Evolutionary conservation across 1,140 invertebrate genomes (phyloP).

Genomic region (Augochlora pura): DNA sequence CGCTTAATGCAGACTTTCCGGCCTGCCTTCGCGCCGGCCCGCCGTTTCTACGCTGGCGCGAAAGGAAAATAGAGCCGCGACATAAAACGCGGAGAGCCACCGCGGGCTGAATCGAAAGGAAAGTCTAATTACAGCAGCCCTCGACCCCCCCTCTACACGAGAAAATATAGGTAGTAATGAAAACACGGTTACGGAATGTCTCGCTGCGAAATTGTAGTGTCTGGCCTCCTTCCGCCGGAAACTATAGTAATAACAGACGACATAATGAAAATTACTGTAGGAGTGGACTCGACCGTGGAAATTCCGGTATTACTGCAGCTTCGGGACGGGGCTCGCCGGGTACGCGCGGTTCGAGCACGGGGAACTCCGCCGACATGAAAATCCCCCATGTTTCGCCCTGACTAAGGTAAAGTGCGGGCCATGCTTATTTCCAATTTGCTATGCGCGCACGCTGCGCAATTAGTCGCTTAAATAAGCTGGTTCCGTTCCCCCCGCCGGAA

Average conservation of each 20-base stretch:
- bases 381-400: background rate
- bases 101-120: background rate
- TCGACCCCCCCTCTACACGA: too few species aligned
- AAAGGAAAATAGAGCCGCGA: background rate
- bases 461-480: background rate
- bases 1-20: background rate
- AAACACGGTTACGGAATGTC: constrained; percentile 10
- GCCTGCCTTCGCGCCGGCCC: too few species aligned
- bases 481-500: background rate
- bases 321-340: too few species aligned
- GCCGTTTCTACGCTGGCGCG: background rate
- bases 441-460: background rate
- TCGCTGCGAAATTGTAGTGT: constrained; percentile 20
- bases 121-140: constrained; percentile 31
- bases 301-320: background rate
- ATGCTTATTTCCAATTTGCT: constrained; percentile 32
- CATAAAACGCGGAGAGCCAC: background rate
- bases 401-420: constrained; percentile 1
- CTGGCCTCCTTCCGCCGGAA: background rate
- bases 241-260: constrained; percentile 27
- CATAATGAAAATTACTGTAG: constrained; percentile 24
- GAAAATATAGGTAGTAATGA: constrained; percentile 5
- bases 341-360: background rate
- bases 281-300: constrained; percentile 3
- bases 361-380: constrained; percentile 7